phyloP scores from a whole-genome alignment of 2,113 vertebrate genomes.

The Ailurus styani region DNA sequence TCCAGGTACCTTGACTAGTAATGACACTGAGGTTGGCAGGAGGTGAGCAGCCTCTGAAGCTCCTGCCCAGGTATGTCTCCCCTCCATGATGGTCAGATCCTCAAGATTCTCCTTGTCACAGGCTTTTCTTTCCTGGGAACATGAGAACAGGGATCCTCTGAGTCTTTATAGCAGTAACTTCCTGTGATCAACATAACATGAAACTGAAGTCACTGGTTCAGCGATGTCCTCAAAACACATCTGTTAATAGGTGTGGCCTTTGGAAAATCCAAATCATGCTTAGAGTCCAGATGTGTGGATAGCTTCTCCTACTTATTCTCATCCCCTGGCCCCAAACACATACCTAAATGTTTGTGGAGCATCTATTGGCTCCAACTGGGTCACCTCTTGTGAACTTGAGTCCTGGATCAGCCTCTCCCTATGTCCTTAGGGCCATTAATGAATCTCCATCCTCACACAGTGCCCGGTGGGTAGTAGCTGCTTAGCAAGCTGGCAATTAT shows the following conservation, averaged over 20 bases:
- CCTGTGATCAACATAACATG: not conserved
- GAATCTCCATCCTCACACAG: not conserved
- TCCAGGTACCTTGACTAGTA: not conserved
- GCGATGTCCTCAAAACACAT: not conserved
- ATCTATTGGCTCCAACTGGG: not conserved
- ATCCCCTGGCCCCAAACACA: not conserved
- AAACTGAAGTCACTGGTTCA: not conserved
- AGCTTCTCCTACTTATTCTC: not conserved
- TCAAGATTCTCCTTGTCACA: not conserved
- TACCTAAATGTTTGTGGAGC: not conserved
- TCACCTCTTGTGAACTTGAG: not conserved
- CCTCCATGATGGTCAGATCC: not conserved
- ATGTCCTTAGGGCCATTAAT: too few relatives aligned
- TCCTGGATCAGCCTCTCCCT: not conserved
- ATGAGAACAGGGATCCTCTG: not conserved
- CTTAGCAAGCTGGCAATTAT: accelerated
- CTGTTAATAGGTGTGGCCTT: not conserved
- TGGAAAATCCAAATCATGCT: not conserved
- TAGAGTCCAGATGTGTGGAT: not conserved
- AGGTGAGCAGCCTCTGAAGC: not conserved
- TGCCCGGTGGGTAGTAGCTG: not conserved
- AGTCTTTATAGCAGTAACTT: not conserved
- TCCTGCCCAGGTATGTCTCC: not conserved
- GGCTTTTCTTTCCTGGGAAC: not conserved
- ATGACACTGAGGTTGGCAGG: too few relatives aligned